Evolutionary conservation across 2,113 vertebrate genomes (phyloP), one percentile per base, ranked within the genome.

Genomic region (Opisthocomus hoazin): DNA sequence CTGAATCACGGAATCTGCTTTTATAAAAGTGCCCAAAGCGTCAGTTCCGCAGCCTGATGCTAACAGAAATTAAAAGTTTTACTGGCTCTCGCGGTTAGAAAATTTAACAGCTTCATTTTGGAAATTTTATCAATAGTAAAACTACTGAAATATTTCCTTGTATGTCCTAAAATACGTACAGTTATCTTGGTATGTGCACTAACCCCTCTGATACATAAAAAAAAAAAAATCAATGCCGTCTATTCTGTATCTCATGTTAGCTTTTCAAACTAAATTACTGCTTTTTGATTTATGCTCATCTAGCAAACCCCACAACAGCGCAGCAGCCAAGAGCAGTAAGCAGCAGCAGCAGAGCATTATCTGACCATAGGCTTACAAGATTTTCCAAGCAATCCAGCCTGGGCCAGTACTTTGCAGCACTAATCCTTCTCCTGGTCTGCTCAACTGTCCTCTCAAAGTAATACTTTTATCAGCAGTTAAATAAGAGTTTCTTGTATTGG

Each of bases 351-450:
- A 77, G 53, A 73, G 51, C 24, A 36, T 89, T 93, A 89, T 85
- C 92, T 90, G 76, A 23, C 9, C 80, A 27, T 4, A 46, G 65
- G 64, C 69, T 94, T 68, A 89, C 51, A 53, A 87, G 90, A 84
- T 96, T 96, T 94, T 15, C 84, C 81, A 37, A 54, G 90, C 89
- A 94, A 84, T 87, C 63, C 83, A 22, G 74, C 58, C 86, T 45
- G 71, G 94, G 75, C 81, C 29, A 2, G 88, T 69, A 89, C 79
- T 84, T 90, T 27, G 68, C 90, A 71, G 92, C 60, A 9, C 43
- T 94, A 92, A 97, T 95, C 90, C 94, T 15, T 6, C 89, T 63
- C 48, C 90, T n/a, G 75, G 73, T 50, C 94, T 65, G 76, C 32
- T 51, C 65, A 63, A 54, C 89, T 57, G 79, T 45, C 90, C 75